Conservation (phyloP, 2,888 invertebrate genomes). For the Habrosyne pyritoides region DNA sequence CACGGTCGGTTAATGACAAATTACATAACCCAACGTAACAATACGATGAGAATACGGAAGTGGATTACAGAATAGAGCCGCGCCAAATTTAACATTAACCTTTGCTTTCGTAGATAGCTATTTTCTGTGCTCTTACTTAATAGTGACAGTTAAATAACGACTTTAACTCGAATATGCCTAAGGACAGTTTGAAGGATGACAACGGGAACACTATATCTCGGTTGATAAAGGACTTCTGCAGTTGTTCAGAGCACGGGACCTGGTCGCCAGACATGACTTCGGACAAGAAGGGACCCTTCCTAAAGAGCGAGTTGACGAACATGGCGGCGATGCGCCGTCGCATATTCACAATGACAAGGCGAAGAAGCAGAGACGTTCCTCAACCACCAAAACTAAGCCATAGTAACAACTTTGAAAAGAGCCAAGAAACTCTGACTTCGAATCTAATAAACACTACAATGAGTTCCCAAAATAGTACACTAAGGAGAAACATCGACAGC, state of each 20-base stretch:
- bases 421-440: conserved; percentile 64
- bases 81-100: conserved; percentile 50
- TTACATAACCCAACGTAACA: conserved; percentile 48
- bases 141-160: conserved; percentile 74
- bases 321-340: conserved; percentile 76
- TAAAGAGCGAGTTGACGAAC: conserved; percentile 76
- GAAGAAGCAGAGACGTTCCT: conserved; percentile 59
- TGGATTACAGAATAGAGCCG: conserved; percentile 38
- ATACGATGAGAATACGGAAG: conserved; percentile 49
- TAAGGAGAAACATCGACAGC: conserved; percentile 70
- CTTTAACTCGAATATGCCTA: conserved; percentile 55
- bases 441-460: conserved; percentile 68
- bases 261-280: conserved; percentile 81
- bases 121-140: conserved; percentile 70
- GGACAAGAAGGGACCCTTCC: conserved; percentile 66
- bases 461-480: conserved; percentile 71
- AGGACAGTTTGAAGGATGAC: conserved; percentile 60
- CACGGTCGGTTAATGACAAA: conserved; percentile 35
- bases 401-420: conserved; percentile 48
- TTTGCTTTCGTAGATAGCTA: conserved; percentile 49
- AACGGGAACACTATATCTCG: conserved; percentile 76
- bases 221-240: conserved; percentile 77
- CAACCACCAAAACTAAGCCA: conserved; percentile 60
- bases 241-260: conserved; percentile 78
- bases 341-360: conserved; percentile 71